Conservation (phyloP, 2,113 vertebrate species). For the Gavialis gangeticus region DNA sequence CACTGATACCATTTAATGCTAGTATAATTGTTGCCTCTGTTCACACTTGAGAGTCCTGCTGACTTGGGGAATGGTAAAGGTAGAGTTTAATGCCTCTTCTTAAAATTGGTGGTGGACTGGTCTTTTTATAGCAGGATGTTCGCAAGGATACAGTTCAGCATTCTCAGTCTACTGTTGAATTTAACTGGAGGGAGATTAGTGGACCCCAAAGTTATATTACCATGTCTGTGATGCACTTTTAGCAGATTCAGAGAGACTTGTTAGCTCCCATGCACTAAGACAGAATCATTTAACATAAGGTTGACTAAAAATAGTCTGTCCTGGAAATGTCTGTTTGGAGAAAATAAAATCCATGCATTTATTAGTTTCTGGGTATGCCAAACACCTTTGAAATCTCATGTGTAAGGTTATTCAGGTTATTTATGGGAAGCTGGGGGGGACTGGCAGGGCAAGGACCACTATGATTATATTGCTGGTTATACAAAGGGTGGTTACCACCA, state of each 20-base stretch:
- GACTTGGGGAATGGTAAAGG: neutral
- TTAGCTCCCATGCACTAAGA: neutral
- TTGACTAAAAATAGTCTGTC: neutral
- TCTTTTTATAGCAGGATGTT: neutral
- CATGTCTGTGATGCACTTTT: neutral
- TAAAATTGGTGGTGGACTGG: neutral
- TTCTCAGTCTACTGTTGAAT: neutral
- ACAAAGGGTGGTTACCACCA: neutral
- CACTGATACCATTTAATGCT: too few relatives aligned
- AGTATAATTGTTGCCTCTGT: too few relatives aligned
- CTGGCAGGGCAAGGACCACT: neutral
- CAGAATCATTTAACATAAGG: neutral
- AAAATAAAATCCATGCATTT: neutral
- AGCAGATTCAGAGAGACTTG: neutral
- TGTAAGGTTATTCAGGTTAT: neutral
- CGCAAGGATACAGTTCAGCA: neutral
- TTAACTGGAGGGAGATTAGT: neutral
- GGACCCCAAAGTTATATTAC: neutral
- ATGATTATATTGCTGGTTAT: neutral
- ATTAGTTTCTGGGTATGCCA: neutral
- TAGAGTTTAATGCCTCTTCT: conserved; percentile 19
- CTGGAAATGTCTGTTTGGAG: neutral
- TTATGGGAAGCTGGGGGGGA: neutral
- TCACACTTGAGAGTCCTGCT: neutral
- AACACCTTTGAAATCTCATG: neutral